Conservation (phyloP, 2,888 invertebrate genomes). For the Micropterix aruncella region DNA sequence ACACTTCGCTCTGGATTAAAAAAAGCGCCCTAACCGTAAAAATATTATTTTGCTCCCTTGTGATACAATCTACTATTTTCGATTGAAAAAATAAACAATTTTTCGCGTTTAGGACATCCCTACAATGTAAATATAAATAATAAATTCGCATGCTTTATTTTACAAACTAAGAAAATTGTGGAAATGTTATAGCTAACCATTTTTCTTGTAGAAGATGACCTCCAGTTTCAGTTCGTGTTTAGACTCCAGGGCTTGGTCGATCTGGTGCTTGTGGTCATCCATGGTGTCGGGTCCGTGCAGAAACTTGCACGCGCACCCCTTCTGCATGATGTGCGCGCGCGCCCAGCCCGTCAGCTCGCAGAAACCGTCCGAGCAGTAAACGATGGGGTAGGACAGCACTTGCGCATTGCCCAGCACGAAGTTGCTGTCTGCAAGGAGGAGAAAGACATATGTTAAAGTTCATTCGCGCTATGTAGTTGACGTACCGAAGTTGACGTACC, state of each 20-base stretch:
- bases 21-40: no score
- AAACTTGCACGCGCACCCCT: constrained; percentile 90
- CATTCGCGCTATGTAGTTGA: no score
- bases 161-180: no score
- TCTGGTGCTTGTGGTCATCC: constrained; percentile 77
- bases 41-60: no score
- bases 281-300: constrained; percentile 84
- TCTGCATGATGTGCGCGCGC: constrained; percentile 93
- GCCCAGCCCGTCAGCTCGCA: constrained; percentile 90
- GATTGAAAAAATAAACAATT: no score
- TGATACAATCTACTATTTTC: no score
- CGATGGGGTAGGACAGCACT: constrained; percentile 83
- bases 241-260: constrained; percentile 77
- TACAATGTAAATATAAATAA: no score
- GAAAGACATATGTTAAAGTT: no score
- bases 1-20: no score
- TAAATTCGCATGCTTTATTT: no score
- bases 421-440: constrained; percentile 82
- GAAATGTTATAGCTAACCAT: constrained; percentile 65
- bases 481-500: no score
- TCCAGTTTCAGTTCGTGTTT: constrained; percentile 89
- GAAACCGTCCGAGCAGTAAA: constrained; percentile 93
- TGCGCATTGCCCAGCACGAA: constrained; percentile 93
- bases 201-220: constrained; percentile 90
- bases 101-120: no score